Conservation (phyloP, 2,888 invertebrate genomes). For the Gandaritis pyraliata region DNA sequence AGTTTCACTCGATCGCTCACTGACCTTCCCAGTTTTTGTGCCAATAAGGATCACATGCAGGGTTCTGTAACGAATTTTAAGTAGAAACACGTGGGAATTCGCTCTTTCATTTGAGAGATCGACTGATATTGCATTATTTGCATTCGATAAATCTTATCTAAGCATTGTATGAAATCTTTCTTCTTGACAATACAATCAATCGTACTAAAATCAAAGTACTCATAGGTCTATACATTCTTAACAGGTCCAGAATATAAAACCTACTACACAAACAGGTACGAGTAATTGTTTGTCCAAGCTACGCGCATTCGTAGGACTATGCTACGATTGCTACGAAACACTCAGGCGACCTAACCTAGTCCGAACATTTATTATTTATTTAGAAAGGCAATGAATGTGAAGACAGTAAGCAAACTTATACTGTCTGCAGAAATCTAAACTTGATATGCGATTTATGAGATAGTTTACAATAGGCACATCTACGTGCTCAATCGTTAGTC, state of each 20-base stretch:
- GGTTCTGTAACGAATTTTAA: constrained; percentile 67
- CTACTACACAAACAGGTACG: not conserved
- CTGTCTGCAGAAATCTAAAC: constrained; percentile 1
- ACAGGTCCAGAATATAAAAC: not conserved
- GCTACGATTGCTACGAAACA: constrained; percentile 9
- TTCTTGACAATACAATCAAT: constrained; percentile 1
- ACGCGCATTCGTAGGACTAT: not conserved
- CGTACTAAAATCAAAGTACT: not conserved
- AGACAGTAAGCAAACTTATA: too few relatives aligned
- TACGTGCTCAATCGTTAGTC: constrained; percentile 16
- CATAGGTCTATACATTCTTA: not conserved
- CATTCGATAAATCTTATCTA: constrained; percentile 54
- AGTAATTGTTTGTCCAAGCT: not conserved
- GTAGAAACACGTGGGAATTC: constrained; percentile 79
- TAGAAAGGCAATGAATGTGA: not conserved
- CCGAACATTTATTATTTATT: not conserved
- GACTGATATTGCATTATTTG: constrained; percentile 74
- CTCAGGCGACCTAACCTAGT: not conserved
- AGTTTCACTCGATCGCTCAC: constrained; percentile 68
- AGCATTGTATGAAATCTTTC: constrained; percentile 32
- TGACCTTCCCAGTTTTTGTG: constrained; percentile 77
- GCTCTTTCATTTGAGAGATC: constrained; percentile 55
- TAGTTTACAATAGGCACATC: constrained; percentile 9
- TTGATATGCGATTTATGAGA: not conserved
- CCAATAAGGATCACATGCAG: constrained; percentile 66